phyloP scores from a whole-genome alignment of 37 sponge, comb jelly and placozoan species.

The Eunapius fragilis region DNA sequence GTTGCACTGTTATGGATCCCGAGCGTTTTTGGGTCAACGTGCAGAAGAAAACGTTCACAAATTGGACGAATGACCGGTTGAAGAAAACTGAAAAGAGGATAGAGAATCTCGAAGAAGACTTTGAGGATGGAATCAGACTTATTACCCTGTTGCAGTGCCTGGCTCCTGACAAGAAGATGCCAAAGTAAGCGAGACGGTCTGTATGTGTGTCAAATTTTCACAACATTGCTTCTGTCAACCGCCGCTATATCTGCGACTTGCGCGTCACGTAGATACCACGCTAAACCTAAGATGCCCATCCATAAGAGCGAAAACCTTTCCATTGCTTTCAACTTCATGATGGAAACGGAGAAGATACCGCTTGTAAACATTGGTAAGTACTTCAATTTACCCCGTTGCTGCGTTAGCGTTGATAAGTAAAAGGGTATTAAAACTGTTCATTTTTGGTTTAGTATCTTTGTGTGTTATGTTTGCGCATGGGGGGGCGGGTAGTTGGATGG shows the following conservation, averaged over 20 bases:
- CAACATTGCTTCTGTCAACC: too few species aligned
- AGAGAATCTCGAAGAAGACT: conserved; percentile 65
- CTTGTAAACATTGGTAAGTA: conserved; percentile 91
- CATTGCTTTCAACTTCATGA: conserved; percentile 82
- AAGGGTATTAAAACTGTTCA: too few species aligned
- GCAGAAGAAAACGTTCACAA: conserved; percentile 87
- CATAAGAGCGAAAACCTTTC: conserved; percentile 84
- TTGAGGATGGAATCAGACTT: conserved; percentile 83
- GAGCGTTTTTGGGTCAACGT: conserved; percentile 80
- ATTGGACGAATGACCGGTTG: conserved; percentile 82
- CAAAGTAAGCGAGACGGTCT: conserved; percentile 40
- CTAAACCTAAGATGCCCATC: conserved; percentile 64
- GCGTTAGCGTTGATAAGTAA: too few species aligned
- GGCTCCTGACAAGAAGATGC: conserved; percentile 65
- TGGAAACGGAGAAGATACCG: conserved; percentile 75
- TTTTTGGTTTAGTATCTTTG: too few species aligned
- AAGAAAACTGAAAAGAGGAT: conserved; percentile 64
- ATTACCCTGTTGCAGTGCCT: conserved; percentile 76
- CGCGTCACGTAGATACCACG: conserved; percentile 43
- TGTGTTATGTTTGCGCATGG: not conserved
- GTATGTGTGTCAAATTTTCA: not conserved
- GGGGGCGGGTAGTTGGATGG: not conserved
- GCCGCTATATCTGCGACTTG: not conserved
- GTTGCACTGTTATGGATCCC: not conserved
- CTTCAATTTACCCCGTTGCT: not conserved